phyloP scores from a whole-genome alignment of 2,113 vertebrate species.

The Desmodus rotundus region DNA sequence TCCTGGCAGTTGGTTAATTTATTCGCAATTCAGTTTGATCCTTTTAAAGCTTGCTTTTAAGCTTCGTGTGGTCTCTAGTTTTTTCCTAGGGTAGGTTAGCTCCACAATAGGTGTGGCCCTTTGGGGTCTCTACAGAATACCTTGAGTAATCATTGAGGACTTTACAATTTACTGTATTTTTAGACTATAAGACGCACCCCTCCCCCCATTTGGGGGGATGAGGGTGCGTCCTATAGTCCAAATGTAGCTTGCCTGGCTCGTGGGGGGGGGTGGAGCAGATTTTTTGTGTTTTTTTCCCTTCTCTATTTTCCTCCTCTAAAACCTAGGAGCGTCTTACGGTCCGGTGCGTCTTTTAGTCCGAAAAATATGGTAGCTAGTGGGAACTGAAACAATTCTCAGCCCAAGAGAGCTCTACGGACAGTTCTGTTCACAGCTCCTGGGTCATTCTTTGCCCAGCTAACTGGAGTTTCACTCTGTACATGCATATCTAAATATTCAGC shows the following conservation, averaged over 20 bases:
- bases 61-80: not conserved
- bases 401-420: not conserved
- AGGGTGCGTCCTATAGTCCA: too few species aligned
- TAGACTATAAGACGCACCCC: too few species aligned
- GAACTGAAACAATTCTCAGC: not conserved
- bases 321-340: too few species aligned
- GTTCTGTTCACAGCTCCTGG: not conserved
- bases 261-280: too few species aligned
- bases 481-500: not conserved
- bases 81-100: not conserved
- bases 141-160: not conserved
- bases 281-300: too few species aligned
- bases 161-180: not conserved
- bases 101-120: not conserved
- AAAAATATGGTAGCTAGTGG: too few species aligned
- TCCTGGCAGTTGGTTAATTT: not conserved
- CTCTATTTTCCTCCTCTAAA: too few species aligned
- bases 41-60: slow-evolving; percentile 31
- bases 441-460: not conserved
- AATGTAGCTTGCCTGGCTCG: too few species aligned
- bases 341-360: too few species aligned
- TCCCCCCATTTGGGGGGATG: too few species aligned
- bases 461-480: not conserved
- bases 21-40: not conserved
- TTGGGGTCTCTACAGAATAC: not conserved